Evolutionary conservation across 1,140 invertebrate species (phyloP).

Genomic region (fruit fly (Drosophila melanogaster)): DNA sequence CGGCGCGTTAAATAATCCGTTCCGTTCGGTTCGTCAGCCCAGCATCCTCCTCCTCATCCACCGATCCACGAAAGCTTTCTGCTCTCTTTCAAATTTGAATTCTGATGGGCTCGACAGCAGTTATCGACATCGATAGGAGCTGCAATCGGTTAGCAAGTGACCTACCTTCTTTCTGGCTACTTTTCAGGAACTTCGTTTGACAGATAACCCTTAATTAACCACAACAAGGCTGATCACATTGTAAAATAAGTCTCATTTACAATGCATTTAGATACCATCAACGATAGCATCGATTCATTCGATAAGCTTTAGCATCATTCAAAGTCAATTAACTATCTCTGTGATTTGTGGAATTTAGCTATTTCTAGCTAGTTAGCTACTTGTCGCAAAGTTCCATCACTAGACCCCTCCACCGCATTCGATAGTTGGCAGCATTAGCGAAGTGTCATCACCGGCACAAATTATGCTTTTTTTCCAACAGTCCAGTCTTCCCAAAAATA

Average conservation of each 20-base stretch:
- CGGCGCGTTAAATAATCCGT: constrained; percentile 78
- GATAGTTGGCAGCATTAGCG: constrained; percentile 16
- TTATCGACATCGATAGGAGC: constrained; percentile 3
- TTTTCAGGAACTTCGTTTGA: neutral
- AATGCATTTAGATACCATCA: too few relatives aligned
- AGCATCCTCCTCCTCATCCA: constrained; percentile 51
- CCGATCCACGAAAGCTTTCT: constrained; percentile 43
- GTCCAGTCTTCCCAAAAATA: constrained; percentile 30
- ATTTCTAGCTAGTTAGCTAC: constrained; percentile 5
- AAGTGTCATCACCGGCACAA: constrained; percentile 20
- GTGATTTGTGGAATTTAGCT: neutral
- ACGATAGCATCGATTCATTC: too few relatives aligned
- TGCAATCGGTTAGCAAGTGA: neutral
- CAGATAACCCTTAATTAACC: too few relatives aligned
- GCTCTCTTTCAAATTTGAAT: constrained; percentile 17
- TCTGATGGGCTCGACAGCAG: constrained; percentile 2
- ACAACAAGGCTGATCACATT: too few relatives aligned
- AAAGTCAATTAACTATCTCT: too few relatives aligned
- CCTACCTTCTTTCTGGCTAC: neutral
- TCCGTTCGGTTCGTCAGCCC: constrained; percentile 44
- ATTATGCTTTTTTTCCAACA: constrained; percentile 42
- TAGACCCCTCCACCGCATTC: neutral
- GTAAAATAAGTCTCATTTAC: too few relatives aligned
- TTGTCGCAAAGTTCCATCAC: neutral
- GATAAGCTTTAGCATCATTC: neutral